Conservation (phyloP, 1,140 invertebrate species). For the Drosophila nigrodunni region DNA sequence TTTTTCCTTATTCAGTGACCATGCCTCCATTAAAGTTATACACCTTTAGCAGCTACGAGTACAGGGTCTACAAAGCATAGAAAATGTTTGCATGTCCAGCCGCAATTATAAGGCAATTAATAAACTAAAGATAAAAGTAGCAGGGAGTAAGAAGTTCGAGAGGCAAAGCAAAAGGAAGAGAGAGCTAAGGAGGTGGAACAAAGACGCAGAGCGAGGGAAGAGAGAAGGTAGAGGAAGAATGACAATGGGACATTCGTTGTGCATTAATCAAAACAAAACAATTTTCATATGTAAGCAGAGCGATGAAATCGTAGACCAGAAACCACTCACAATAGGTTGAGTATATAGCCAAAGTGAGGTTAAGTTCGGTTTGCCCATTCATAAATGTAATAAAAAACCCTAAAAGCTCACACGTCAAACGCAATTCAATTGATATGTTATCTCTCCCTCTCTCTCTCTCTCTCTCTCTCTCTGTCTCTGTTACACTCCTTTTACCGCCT, state of each 20-base stretch:
- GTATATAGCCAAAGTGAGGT: conserved; percentile 1
- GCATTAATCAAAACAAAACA: conserved; percentile 79
- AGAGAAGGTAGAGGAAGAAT: not conserved
- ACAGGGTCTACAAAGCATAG: no score
- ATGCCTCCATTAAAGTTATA: no score
- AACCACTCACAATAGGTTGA: conserved; percentile 23
- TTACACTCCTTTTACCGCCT: not conserved
- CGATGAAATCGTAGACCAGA: conserved; percentile 37
- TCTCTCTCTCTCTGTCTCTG: not conserved
- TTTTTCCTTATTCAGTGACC: no score
- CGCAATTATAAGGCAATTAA: conserved; percentile 77
- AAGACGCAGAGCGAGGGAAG: not conserved
- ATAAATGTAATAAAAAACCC: conserved; percentile 82
- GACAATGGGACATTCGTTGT: conserved; percentile 35
- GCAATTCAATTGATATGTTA: conserved; percentile 64
- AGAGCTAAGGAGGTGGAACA: not conserved
- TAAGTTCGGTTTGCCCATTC: conserved; percentile 18
- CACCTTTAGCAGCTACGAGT: no score
- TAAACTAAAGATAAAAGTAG: conserved; percentile 32
- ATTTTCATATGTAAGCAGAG: conserved; percentile 62
- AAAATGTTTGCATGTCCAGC: conserved; percentile 52
- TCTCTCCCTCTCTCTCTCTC: not conserved
- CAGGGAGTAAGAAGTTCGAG: not conserved
- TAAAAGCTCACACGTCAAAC: conserved; percentile 76
- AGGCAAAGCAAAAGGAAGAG: not conserved